A percentile compares a stretch with the other conserved stretches of the same genome.
Evolutionary conservation across 2,797 vertebrate genomes (phyloP).

Genomic region (Prionace glauca): DNA sequence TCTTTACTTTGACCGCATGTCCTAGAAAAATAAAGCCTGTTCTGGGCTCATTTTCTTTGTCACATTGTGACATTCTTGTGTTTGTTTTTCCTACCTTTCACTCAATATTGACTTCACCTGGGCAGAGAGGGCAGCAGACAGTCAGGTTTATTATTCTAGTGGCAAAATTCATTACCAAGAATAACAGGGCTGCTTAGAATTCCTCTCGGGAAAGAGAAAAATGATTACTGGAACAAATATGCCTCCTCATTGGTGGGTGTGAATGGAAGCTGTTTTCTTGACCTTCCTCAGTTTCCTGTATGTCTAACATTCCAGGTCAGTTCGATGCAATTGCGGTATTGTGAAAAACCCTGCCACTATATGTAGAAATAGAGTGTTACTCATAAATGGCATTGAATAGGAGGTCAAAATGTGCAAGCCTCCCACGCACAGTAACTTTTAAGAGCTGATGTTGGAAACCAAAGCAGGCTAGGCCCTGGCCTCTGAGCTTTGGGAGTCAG

Average conservation of each 20-base stretch:
- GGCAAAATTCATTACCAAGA: not conserved
- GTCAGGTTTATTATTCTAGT: constrained; percentile 25
- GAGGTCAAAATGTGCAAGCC: not conserved
- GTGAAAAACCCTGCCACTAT: not conserved
- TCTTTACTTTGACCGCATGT: not conserved
- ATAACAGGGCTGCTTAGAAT: not conserved
- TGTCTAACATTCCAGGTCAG: not conserved
- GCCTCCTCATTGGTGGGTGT: not conserved
- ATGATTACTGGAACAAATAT: not conserved
- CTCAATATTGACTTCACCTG: constrained; percentile 21
- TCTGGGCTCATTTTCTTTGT: not conserved
- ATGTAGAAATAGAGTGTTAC: not conserved
- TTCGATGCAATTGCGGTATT: not conserved
- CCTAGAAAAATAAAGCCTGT: not conserved
- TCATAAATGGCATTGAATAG: not conserved
- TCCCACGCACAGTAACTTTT: not conserved
- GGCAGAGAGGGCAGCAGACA: not conserved
- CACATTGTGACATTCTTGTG: not conserved
- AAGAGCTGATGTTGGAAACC: not conserved
- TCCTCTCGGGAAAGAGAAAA: constrained; percentile 3
- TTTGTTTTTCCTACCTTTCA: not conserved
- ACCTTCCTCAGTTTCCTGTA: not conserved
- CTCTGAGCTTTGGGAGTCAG: not conserved
- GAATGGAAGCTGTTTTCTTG: not conserved
- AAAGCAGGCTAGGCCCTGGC: not conserved